Evolutionary conservation across 1,140 invertebrate species (phyloP).

Genomic region (Amphibalanus amphitrite): DNA sequence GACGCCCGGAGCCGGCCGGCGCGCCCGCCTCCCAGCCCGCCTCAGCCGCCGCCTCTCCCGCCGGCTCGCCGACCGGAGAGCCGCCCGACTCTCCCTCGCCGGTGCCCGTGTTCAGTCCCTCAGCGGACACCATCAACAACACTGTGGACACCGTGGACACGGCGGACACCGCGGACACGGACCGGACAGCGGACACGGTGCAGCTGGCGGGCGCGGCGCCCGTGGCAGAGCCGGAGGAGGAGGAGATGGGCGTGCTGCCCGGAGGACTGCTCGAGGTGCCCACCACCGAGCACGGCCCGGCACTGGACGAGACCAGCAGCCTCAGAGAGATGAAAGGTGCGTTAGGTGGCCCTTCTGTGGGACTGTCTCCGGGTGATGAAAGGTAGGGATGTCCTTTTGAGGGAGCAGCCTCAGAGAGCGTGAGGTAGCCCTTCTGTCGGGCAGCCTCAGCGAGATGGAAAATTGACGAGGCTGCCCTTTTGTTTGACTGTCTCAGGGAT

Average conservation of each 20-base stretch:
- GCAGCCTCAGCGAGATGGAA: too few relatives aligned
- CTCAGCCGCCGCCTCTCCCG: too few relatives aligned
- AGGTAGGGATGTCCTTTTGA: too few relatives aligned
- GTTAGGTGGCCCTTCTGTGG: background rate
- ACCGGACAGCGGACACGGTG: background rate
- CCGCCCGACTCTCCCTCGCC: background rate
- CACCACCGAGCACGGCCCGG: background rate
- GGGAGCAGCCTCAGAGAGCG: background rate
- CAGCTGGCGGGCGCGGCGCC: background rate
- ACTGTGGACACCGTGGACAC: background rate
- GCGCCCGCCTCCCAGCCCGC: too few relatives aligned
- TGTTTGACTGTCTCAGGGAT: background rate
- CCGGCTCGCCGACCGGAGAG: too few relatives aligned
- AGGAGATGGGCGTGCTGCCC: background rate
- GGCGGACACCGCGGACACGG: background rate
- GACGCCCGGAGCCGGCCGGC: too few relatives aligned
- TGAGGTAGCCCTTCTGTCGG: too few relatives aligned
- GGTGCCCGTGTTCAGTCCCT: background rate
- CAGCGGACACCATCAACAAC: background rate
- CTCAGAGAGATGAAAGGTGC: background rate
- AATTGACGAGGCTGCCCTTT: background rate
- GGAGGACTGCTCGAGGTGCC: background rate
- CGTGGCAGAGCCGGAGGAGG: background rate
- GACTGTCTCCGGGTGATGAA: too few relatives aligned
- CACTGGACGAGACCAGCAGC: background rate